Evolutionary conservation across 2,797 vertebrate species (phyloP).

Genomic region (Eulemur albifrons): DNA sequence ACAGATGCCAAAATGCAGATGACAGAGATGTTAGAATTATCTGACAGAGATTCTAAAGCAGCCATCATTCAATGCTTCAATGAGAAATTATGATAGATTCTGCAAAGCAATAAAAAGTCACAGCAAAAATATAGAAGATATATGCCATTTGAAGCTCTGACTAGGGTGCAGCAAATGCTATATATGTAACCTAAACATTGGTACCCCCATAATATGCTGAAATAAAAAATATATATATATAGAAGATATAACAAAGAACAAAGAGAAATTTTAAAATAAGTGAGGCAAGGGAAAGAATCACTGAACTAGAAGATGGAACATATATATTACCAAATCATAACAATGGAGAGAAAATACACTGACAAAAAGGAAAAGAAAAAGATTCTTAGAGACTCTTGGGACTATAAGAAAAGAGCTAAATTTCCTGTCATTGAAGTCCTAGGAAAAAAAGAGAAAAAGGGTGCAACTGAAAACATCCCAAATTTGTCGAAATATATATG

Average conservation of each 20-base stretch:
- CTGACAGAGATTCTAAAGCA: neutral
- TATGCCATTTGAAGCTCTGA: neutral
- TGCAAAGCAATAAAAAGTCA: neutral
- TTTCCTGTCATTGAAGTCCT: neutral
- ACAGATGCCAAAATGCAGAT: neutral
- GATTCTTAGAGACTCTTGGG: neutral
- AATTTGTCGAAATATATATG: neutral
- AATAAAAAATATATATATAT: too few species aligned
- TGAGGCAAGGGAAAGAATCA: neutral
- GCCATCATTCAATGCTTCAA: neutral
- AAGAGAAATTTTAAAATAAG: neutral
- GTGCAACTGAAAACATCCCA: neutral
- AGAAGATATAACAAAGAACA: neutral
- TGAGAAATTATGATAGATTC: neutral
- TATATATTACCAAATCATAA: neutral
- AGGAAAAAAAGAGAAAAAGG: neutral
- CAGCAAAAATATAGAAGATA: neutral
- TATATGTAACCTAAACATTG: too few species aligned
- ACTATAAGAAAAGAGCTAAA: neutral
- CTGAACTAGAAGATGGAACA: neutral
- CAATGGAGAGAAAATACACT: neutral
- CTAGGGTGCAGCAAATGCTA: too few species aligned
- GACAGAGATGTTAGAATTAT: neutral
- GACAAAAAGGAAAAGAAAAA: neutral
- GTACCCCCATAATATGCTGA: too few species aligned